Base-by-base conservation (phyloP, 2,888 invertebrate genomes). In the Aelia acuminata region DNA sequence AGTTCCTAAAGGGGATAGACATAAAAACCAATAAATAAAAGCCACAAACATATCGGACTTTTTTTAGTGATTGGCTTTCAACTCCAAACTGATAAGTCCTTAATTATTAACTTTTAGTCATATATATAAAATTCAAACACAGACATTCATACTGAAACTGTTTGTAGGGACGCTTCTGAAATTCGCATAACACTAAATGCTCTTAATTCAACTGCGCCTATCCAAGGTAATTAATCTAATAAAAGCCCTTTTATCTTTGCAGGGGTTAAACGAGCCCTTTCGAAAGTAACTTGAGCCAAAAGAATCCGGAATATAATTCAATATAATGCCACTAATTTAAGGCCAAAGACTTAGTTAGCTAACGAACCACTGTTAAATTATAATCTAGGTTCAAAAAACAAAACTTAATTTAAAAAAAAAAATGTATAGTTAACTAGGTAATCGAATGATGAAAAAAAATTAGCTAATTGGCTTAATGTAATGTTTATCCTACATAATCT, bases 231-330 rank as follows among this genome's bases (percentile, higher is more conserved):
- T 2, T 53, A 53, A 53, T 53, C 53, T 53, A 53, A 53, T 53
- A 53, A 53, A 53, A 53, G 22, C 53, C 53, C 53, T 53, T 53
- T 53, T 53, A 53, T 53, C 53, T n/a, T 53, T 22, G n/a, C n/a
- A 53, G 53, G n/a, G n/a, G n/a, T 53, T 53, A 53, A 53, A n/a
- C 53, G 7, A n/a, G n/a, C 8, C 22, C 53, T 53, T 53, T 53
- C n/a, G 53, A 53, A n/a, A 53, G 53, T n/a, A 53, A 53, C 22
- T 53, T 53, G n/a, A n/a, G 20, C 53, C n/a, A n/a, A 22, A 53
- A 53, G 53, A 53, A 53, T 22, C n/a, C 53, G 53, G 53, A 53
- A 53, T 53, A 53, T 53, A 53, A 53, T 53, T 53, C 53, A 53
- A 53, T 53, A 53, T n/a, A 7, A 4, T n/a, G n/a, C 53, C 53